Evolutionary conservation across 2,888 invertebrate genomes (phyloP).

Genomic region (Digitonthophagus gazella): DNA sequence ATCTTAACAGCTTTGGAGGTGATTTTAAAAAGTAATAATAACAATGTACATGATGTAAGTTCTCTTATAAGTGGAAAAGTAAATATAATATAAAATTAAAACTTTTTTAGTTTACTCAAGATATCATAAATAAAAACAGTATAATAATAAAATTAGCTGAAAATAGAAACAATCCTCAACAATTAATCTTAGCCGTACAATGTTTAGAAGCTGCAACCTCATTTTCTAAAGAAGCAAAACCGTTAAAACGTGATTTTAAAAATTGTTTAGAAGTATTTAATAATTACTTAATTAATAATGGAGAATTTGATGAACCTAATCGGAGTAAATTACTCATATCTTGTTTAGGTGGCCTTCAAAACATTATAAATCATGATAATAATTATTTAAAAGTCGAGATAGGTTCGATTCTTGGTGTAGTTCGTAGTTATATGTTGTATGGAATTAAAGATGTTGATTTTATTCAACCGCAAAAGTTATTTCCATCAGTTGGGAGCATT

Average conservation of each 20-base stretch:
- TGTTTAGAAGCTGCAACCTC: constrained; percentile 45
- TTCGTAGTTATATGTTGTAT: constrained; percentile 58
- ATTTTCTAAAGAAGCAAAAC: constrained; percentile 25
- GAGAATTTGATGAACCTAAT: constrained; percentile 51
- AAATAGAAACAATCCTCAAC: constrained; percentile 25
- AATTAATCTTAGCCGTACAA: constrained; percentile 39
- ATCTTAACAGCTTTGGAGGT: constrained; percentile 47
- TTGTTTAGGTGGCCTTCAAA: constrained; percentile 46
- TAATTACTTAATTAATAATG: constrained; percentile 49
- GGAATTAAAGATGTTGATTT: constrained; percentile 51
- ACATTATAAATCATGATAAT: constrained; percentile 42
- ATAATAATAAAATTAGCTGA: constrained; percentile 20
- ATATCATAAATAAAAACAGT: constrained; percentile 20
- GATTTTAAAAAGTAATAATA: constrained; percentile 43
- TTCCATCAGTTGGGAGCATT: constrained; percentile 62
- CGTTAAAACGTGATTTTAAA: constrained; percentile 36
- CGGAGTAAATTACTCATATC: constrained; percentile 52
- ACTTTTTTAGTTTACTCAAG: constrained; percentile 36
- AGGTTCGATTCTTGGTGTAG: constrained; percentile 60
- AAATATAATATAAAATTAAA: not conserved
- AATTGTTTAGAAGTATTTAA: constrained; percentile 50
- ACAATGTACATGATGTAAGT: constrained; percentile 4
- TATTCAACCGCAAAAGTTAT: constrained; percentile 55
- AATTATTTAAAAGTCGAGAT: constrained; percentile 45
- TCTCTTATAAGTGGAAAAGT: not conserved